A percentile compares a stretch with the other conserved stretches of the same genome.
Evolutionary conservation across 2,797 vertebrate genomes (phyloP).

Genomic region (Scyliorhinus canicula): DNA sequence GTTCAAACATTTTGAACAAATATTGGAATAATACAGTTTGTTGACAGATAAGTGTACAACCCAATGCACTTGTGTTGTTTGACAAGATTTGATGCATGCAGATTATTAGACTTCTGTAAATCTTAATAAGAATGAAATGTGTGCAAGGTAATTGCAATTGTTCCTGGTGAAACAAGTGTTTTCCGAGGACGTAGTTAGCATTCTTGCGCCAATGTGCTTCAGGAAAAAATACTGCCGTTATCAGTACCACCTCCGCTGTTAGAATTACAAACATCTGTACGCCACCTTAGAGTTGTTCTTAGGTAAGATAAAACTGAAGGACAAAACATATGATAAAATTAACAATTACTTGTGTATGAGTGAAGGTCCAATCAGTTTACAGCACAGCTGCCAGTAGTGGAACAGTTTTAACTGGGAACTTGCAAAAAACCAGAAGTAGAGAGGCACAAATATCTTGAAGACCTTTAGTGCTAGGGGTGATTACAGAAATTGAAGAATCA

Average conservation of each 20-base stretch:
- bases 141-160: neutral
- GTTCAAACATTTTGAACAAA: neutral
- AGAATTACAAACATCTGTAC: neutral
- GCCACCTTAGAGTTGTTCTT: neutral
- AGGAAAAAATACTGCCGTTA: neutral
- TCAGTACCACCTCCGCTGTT: neutral
- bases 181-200: neutral
- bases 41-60: neutral
- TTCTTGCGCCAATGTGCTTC: neutral
- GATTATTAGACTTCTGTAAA: neutral
- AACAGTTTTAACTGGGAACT: neutral
- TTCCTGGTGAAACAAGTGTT: neutral
- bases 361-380: neutral
- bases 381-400: neutral
- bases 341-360: neutral
- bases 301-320: neutral
- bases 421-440: neutral
- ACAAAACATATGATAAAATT: neutral
- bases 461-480: neutral
- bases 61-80: neutral
- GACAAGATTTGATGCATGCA: neutral
- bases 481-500: neutral
- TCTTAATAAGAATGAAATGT: neutral
- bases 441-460: neutral
- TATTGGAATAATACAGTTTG: neutral